A percentile compares a stretch with the other conserved stretches of the same genome.
phyloP scores from a whole-genome alignment of 2,113 vertebrate species.

The Labrus mixtus region DNA sequence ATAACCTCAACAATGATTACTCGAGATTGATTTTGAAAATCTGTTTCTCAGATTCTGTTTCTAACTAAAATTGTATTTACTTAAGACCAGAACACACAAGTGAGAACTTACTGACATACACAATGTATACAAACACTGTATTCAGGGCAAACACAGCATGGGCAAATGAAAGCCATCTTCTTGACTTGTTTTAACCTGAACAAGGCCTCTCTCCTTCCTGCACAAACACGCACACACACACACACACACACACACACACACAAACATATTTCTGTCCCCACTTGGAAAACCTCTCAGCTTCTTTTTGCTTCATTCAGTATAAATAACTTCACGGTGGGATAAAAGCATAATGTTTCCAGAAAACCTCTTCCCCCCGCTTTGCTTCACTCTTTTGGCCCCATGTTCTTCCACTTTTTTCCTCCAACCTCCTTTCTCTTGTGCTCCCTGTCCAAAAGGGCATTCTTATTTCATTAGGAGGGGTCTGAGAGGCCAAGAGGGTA shows the following conservation, averaged over 20 bases:
- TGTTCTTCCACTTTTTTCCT: slow-evolving; percentile 62
- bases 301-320: slow-evolving; percentile 78
- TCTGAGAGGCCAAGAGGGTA: slow-evolving; percentile 77
- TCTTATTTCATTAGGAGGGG: slow-evolving; percentile 71
- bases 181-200: slow-evolving; percentile 71
- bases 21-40: slow-evolving; percentile 8
- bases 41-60: slow-evolving; percentile 4
- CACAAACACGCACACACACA: slow-evolving; percentile 36
- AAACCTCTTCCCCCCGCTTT: slow-evolving; percentile 63
- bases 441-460: slow-evolving; percentile 73
- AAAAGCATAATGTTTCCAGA: slow-evolving; percentile 78
- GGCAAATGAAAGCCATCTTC: slow-evolving; percentile 66
- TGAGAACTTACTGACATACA: slow-evolving; percentile 36
- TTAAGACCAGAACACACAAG: slow-evolving; percentile 2
- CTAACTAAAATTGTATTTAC: background rate
- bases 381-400: slow-evolving; percentile 63
- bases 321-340: slow-evolving; percentile 80
- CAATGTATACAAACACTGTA: slow-evolving; percentile 47
- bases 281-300: slow-evolving; percentile 69
- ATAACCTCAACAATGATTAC: no score
- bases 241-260: slow-evolving; percentile 40
- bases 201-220: slow-evolving; percentile 55
- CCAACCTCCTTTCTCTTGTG: slow-evolving; percentile 59
- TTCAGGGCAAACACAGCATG: slow-evolving; percentile 49
- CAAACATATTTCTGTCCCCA: slow-evolving; percentile 70